Evolutionary conservation across 2,888 invertebrate species (phyloP).

Genomic region (Philereme transversata): DNA sequence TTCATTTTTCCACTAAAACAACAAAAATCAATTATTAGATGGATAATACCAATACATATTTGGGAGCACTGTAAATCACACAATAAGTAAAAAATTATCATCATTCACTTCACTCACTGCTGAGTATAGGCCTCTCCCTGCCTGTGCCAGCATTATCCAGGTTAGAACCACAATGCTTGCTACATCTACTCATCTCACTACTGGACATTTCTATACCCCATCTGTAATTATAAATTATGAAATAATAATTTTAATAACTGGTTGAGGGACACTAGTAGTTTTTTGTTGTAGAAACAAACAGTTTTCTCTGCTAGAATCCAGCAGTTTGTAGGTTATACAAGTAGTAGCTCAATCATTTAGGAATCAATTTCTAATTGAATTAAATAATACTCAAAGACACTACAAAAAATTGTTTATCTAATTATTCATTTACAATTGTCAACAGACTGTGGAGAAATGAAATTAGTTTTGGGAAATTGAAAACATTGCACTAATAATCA

Average conservation of each 20-base stretch:
- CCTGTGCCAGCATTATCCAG: no score
- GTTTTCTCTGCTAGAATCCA: not conserved
- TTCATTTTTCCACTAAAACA: constrained; percentile 94
- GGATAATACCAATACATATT: not conserved
- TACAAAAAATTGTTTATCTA: not conserved
- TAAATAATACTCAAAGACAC: not conserved
- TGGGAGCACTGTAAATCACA: no score
- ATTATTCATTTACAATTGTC: not conserved
- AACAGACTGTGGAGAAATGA: not conserved
- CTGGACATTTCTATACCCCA: no score
- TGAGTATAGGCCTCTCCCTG: no score
- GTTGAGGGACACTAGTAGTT: no score
- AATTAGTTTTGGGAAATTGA: not conserved
- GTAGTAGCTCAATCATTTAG: constrained; percentile 4
- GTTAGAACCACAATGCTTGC: no score
- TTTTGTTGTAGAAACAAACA: no score
- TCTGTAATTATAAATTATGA: no score
- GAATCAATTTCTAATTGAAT: not conserved
- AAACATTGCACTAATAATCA: not conserved
- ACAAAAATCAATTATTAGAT: not conserved
- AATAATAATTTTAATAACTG: no score
- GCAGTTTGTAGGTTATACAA: constrained; percentile 18
- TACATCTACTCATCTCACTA: no score
- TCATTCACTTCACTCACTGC: no score
- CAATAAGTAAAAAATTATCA: no score